These are phyloP conservation scores for Branchellion lobata DNA, from an alignment of 2,888 invertebrate species.

Conservation along the genomic window DNA sequence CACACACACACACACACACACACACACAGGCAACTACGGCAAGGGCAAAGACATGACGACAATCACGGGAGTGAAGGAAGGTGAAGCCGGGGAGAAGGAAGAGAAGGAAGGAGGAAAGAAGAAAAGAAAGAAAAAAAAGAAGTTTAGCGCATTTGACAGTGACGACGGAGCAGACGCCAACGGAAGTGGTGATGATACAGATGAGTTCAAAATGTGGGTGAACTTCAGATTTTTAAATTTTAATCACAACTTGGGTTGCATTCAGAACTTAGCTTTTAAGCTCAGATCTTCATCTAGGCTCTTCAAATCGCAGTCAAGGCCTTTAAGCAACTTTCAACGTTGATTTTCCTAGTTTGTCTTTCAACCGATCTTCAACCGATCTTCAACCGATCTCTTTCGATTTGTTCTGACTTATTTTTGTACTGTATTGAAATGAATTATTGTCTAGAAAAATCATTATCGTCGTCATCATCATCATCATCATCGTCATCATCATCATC, in stretches of 20 bases:
- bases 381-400: neutral
- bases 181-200: conserved; percentile 69
- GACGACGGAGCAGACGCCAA: conserved; percentile 68
- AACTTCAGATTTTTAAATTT: neutral
- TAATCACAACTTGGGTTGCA: neutral
- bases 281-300: too few species aligned
- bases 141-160: conserved; percentile 66
- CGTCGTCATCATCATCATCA: conserved; percentile 10
- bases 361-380: too few species aligned
- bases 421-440: too few species aligned
- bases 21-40: conserved; percentile 46
- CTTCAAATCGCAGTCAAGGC: too few species aligned
- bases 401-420: neutral
- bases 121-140: conserved; percentile 56
- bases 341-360: too few species aligned
- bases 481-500: conserved; percentile 3
- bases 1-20: too few species aligned
- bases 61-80: conserved; percentile 65
- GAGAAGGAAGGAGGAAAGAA: conserved; percentile 70
- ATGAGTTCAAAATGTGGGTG: conserved; percentile 80
- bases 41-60: conserved; percentile 89
- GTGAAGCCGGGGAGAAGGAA: conserved; percentile 64
- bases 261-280: too few species aligned
- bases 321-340: too few species aligned
- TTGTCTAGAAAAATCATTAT: too few species aligned